A percentile compares a stretch with the other conserved stretches of the same genome.
Evolutionary conservation across 2,113 vertebrate species (phyloP).

Genomic region (Lepus timidus): DNA sequence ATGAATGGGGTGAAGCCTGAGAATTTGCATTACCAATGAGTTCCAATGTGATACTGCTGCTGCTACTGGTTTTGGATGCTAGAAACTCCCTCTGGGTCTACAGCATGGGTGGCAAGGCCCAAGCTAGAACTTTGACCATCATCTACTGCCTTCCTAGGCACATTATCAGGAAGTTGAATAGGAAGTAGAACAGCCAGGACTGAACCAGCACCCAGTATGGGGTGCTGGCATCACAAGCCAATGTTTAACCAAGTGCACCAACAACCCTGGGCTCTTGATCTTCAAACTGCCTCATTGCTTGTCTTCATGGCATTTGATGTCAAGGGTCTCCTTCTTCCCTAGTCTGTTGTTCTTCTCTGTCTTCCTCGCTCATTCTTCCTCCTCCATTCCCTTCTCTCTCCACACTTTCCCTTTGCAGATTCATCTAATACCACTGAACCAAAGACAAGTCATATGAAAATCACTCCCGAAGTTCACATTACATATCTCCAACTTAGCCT

Average conservation of each 20-base stretch:
- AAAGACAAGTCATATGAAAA: constrained; percentile 13
- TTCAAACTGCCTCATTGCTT: neutral
- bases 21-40: neutral
- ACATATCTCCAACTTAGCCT: neutral
- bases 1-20: neutral
- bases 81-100: too few species aligned
- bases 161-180: too few species aligned
- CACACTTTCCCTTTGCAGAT: neutral
- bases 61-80: too few species aligned
- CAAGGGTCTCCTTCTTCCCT: neutral
- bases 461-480: neutral
- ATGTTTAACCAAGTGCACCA: too few species aligned
- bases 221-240: too few species aligned
- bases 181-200: too few species aligned
- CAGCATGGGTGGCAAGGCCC: too few species aligned
- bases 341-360: neutral
- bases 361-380: neutral
- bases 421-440: neutral
- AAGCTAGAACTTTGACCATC: too few species aligned
- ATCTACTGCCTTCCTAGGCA: too few species aligned
- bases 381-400: neutral
- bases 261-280: too few species aligned
- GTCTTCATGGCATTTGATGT: neutral
- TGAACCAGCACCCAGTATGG: too few species aligned
- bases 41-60: neutral